phyloP scores from a whole-genome alignment of 2,888 invertebrate species.

The Saturnia pavonia region DNA sequence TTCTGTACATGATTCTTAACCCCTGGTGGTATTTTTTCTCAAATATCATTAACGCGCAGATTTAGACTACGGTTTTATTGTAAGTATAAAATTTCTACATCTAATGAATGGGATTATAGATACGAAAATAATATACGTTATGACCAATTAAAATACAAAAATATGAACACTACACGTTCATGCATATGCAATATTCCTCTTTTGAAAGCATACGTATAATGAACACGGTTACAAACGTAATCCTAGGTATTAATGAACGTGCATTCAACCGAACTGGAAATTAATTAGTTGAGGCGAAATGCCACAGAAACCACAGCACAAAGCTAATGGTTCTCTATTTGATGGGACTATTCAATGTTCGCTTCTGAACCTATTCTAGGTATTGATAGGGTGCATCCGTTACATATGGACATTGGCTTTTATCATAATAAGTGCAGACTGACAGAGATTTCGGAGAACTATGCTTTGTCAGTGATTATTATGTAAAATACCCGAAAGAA shows the following conservation, averaged over 20 bases:
- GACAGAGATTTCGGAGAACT: background rate
- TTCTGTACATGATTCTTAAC: too few relatives aligned
- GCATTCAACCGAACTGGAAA: slow-evolving; percentile 38
- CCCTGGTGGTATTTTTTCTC: too few relatives aligned
- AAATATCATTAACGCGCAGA: too few relatives aligned
- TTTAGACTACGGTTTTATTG: too few relatives aligned
- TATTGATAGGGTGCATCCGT: slow-evolving; percentile 17
- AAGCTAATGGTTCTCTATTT: slow-evolving; percentile 44
- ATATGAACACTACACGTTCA: background rate
- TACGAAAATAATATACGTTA: background rate
- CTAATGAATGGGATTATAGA: too few relatives aligned
- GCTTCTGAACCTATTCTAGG: background rate
- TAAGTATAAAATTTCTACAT: too few relatives aligned
- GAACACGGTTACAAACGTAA: slow-evolving; percentile 28
- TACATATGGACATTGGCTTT: background rate
- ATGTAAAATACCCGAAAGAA: background rate
- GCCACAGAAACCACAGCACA: slow-evolving; percentile 41
- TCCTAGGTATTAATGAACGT: slow-evolving; percentile 26
- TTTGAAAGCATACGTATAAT: slow-evolving; percentile 20
- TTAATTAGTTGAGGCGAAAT: slow-evolving; percentile 47
- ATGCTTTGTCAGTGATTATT: background rate
- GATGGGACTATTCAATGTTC: slow-evolving; percentile 32
- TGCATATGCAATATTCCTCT: background rate
- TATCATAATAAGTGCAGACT: background rate
- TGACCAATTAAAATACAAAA: background rate